Base-by-base conservation (phyloP, 2,113 vertebrate genomes). In the Petaurus breviceps region DNA sequence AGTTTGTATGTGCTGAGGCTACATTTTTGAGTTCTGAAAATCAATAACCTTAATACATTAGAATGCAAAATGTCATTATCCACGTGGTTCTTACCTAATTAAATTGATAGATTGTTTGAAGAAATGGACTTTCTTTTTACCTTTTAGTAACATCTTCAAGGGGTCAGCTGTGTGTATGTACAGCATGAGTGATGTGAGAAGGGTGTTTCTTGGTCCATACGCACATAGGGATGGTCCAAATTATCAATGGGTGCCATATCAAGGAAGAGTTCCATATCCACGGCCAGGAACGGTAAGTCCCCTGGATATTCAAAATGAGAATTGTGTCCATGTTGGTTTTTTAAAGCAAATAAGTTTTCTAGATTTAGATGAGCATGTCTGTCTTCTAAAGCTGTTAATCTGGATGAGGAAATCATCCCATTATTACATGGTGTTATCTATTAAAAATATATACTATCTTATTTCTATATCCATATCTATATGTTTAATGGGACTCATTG, bases 131-230 rank as follows among this genome's bases (percentile, higher is more conserved):
- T 92, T 50, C 52, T 89, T 55, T 98, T 57, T 90, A 92, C 92
- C 31, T 97, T 98, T 51, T 95, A 99, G 99, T 97, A 99, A 99
- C 97, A 99, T 99, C 98, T 99, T 99, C 98, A 99, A 99, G 97
- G 99, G 99, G 1, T 99, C 99, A 31, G 99, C 99, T 0, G 99
- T 99, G 90, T 99, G 99, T 14, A 99, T 99, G 99, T 99, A 99
- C 97, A 99, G 99, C 98, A 99, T 99, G 99, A 99, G 99, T 1
- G 99, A 99, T 91, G 99, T 99, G 84, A 99, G 99, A 92, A 99
- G 99, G 96, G 99, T 99, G 0, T 99, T 99, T 96, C 98, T 99
- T 46, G 99, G 99, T 49, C 99, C 99, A 2, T 99, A 99, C 0
- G 99, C 99, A 55, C 99, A 99, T 95, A 98, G 99, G 97, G 99